A percentile compares a stretch with the other conserved stretches of the same genome.
These are phyloP conservation scores for Rhabdomys pumilio DNA, from an alignment of 2,797 vertebrate genomes.

Conservation along the genomic window DNA sequence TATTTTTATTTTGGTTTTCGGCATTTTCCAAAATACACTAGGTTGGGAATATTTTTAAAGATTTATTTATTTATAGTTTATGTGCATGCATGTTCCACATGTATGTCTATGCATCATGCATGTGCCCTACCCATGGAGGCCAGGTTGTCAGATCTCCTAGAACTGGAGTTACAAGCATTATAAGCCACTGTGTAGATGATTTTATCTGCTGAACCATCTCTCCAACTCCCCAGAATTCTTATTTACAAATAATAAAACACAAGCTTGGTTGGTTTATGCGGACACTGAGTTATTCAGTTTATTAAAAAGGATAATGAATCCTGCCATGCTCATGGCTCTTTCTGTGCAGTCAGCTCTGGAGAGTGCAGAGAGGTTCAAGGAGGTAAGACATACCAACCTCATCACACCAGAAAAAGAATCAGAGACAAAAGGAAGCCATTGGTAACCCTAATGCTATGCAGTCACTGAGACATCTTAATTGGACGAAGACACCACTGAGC, in stretches of 20 bases:
- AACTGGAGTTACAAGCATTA: neutral
- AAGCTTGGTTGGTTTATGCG: neutral
- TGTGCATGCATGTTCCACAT: neutral
- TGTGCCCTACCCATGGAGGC: neutral
- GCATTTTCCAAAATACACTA: neutral
- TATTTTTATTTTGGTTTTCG: neutral
- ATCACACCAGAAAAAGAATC: too few relatives aligned
- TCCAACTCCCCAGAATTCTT: neutral
- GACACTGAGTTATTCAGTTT: neutral
- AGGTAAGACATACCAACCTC: neutral
- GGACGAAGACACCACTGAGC: neutral
- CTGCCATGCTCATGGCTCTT: neutral
- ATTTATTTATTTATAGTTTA: neutral
- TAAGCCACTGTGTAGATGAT: neutral
- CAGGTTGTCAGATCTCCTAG: neutral
- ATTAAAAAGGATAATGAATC: neutral
- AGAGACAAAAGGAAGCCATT: neutral
- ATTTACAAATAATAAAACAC: neutral
- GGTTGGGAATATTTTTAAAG: neutral
- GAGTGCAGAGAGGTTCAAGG: neutral
- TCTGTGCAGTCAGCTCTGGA: accelerated
- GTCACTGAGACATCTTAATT: neutral
- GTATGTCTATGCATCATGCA: neutral
- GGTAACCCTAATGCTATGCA: too few relatives aligned
- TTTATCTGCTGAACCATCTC: neutral